Percentiles rank a stretch among this genome's conserved stretches.
Conservation (phyloP, 2,888 invertebrate species). For the Seira sanloemensis region DNA sequence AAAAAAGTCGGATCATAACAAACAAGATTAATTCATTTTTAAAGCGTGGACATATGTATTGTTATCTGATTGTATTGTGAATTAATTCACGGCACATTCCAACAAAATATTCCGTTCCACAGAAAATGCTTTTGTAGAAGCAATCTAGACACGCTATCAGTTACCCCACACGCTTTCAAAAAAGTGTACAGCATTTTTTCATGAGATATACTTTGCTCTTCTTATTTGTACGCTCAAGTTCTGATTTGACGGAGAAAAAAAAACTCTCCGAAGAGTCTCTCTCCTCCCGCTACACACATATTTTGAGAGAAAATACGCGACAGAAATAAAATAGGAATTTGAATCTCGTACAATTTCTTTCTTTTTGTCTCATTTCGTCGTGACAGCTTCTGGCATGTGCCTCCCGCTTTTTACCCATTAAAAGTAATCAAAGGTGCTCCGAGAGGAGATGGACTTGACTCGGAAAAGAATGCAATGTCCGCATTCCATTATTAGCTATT, state of each 20-base stretch:
- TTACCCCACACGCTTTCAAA: neutral
- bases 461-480: slow-evolving; percentile 39
- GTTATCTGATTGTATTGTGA: neutral
- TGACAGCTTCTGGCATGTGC: slow-evolving; percentile 61
- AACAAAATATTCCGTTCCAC: neutral
- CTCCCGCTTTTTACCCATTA: slow-evolving; percentile 47
- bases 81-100: neutral
- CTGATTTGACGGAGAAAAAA: neutral
- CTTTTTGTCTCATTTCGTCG: slow-evolving; percentile 52
- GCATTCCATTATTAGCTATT: slow-evolving; percentile 46
- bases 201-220: too few relatives aligned
- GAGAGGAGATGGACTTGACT: neutral
- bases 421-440: slow-evolving; percentile 51
- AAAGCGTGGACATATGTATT: neutral
- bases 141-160: neutral
- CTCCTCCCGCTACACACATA: slow-evolving; percentile 1
- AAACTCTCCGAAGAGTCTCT: slow-evolving; percentile 18
- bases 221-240: neutral
- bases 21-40: neutral
- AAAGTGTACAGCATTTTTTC: neutral
- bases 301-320: slow-evolving; percentile 38
- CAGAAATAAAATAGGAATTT: slow-evolving; percentile 41
- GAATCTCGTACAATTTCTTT: slow-evolving; percentile 38
- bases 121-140: neutral
- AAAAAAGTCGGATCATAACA: too few relatives aligned